Evolutionary conservation across 1,140 invertebrate species (phyloP), one percentile per base, ranked within the genome.

Genomic region (Pseudomyrmex concolor): DNA sequence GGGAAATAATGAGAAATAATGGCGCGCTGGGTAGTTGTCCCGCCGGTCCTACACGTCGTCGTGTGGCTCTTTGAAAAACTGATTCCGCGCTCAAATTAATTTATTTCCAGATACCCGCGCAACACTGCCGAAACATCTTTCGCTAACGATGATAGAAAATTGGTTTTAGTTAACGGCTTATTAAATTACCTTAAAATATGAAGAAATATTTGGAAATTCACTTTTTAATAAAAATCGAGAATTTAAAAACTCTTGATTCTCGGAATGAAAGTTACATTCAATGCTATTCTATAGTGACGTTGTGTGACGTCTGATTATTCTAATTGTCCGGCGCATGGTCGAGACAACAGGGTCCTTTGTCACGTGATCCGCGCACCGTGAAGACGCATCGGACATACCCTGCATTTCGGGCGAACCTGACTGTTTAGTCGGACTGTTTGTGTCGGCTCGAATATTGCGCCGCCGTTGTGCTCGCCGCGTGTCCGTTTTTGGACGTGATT

Each of bases 401-500:
- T 77, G 87, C 87, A 88, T 88, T 88, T 88, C 86, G 78, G 87
- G 60, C 72, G 48, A 64, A 64, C 51, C 71, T 59, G 54, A 63
- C 81, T 88, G 86, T 85, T 55, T 62, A 85, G 54, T 48, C 64
- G 57, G 66, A 63, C 70, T 67, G 77, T 66, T 85, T 85, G 50
- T 88, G 66, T 85, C 68, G 81, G 57, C 34, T 62, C 60, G 57
- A 68, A 87, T 81, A 88, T 88, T 84, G 87, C 81, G 45, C 57
- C 64, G 50, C 70, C 60, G 78, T 84, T 71, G 66, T 71, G 66
- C 71, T 54, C 57, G 57, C 63, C 74, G 22, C 19, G 86, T 77
- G 73, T 85, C 87, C 84, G 86, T 88, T 88, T 88, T 88, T 88
- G 87, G 87, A 88, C 84, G 86, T 88, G 87, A 88, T 88, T 88